Evolutionary conservation across 2,113 vertebrate species (phyloP).

Genomic region (Podarcis muralis): DNA sequence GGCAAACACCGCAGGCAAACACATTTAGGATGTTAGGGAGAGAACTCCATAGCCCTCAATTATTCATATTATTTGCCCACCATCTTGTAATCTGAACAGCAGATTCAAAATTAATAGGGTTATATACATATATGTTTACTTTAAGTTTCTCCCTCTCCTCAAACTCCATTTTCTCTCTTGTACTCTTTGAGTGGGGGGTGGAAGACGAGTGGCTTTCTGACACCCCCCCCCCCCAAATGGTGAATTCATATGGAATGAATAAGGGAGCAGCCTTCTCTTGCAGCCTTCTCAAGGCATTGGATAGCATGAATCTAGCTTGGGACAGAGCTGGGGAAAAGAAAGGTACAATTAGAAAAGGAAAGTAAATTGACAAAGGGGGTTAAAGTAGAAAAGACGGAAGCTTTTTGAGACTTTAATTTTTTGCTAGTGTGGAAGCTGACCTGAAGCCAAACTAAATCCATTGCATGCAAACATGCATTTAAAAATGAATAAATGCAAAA

Average conservation of each 20-base stretch:
- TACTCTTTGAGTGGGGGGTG: background rate
- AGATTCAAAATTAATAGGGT: slow-evolving; percentile 14
- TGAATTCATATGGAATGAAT: background rate
- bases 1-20: background rate
- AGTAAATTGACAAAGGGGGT: background rate
- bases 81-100: slow-evolving; percentile 20
- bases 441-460: too few species aligned
- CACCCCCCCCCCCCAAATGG: too few species aligned
- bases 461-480: too few species aligned
- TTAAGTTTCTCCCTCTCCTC: background rate
- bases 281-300: background rate
- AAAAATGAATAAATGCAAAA: too few species aligned
- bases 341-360: background rate
- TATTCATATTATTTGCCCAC: slow-evolving; percentile 26
- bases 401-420: too few species aligned
- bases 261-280: background rate
- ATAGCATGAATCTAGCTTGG: background rate
- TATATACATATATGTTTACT: background rate
- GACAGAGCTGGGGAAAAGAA: background rate
- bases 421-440: too few species aligned
- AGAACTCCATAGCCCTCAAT: background rate
- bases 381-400: background rate
- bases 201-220: background rate
- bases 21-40: background rate
- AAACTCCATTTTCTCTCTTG: background rate